Conservation (phyloP, 2,888 invertebrate genomes). For the Spilosoma lubricipeda region DNA sequence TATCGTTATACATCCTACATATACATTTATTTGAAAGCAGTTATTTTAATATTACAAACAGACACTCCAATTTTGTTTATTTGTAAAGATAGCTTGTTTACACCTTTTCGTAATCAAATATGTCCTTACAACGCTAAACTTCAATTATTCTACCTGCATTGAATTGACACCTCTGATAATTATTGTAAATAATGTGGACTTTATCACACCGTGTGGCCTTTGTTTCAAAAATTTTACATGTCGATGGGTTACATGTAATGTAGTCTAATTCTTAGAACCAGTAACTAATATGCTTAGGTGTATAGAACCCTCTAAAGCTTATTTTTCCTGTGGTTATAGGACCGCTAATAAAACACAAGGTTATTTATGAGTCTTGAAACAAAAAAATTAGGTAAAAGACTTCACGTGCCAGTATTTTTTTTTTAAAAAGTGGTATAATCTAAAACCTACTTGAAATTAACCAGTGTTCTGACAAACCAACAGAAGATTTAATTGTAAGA, state of each 20-base stretch:
- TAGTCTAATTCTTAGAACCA: background rate
- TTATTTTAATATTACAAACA: too few relatives aligned
- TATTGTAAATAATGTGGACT: background rate
- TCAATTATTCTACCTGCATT: background rate
- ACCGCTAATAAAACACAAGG: background rate
- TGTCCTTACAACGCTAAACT: background rate
- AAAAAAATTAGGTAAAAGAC: background rate
- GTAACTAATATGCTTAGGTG: background rate
- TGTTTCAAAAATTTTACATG: background rate
- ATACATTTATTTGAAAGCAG: too few relatives aligned
- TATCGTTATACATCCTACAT: too few relatives aligned
- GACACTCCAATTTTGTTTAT: too few relatives aligned
- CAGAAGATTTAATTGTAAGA: too few relatives aligned
- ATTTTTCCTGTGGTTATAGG: background rate
- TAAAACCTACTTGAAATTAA: too few relatives aligned
- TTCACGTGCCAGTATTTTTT: background rate
- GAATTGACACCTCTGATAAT: background rate
- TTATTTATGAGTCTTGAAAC: background rate
- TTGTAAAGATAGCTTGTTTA: background rate
- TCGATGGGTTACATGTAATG: background rate
- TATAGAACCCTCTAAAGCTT: background rate
- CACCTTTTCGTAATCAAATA: background rate
- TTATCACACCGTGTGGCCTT: background rate
- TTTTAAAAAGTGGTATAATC: too few relatives aligned
- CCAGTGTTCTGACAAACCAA: too few relatives aligned